Conservation (phyloP, 2,888 invertebrate species). For the Epinotia brunnichana region DNA sequence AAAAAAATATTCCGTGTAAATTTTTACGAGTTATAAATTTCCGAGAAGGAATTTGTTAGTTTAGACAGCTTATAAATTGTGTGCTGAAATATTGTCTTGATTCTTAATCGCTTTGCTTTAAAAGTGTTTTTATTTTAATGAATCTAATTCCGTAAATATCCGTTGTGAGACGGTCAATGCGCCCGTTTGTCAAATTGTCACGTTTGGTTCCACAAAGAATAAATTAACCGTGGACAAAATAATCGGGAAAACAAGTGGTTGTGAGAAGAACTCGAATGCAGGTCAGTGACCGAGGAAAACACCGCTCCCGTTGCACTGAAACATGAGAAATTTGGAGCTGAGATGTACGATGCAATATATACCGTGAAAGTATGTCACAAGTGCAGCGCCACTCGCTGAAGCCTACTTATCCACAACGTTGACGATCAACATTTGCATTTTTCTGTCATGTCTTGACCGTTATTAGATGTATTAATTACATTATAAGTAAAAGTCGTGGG, state of each 20-base stretch:
- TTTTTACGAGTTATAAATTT: constrained; percentile 48
- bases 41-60: constrained; percentile 53
- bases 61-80: constrained; percentile 61
- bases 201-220: constrained; percentile 56
- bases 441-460: constrained; percentile 17
- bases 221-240: constrained; percentile 57
- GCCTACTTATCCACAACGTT: constrained; percentile 42
- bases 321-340: constrained; percentile 56
- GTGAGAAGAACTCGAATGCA: constrained; percentile 59
- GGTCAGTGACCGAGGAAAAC: constrained; percentile 67
- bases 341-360: constrained; percentile 48
- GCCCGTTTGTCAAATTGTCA: constrained; percentile 59
- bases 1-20: neutral
- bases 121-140: constrained; percentile 53
- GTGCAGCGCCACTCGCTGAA: constrained; percentile 45
- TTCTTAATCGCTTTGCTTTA: constrained; percentile 63
- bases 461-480: constrained; percentile 11
- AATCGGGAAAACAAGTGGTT: constrained; percentile 56
- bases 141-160: constrained; percentile 59
- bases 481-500: neutral
- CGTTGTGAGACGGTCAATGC: constrained; percentile 60
- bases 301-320: constrained; percentile 58
- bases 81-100: constrained; percentile 60
- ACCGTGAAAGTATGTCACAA: constrained; percentile 49
- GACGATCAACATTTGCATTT: constrained; percentile 40